These are phyloP conservation scores for Leucophenga maculata DNA, from an alignment of 2,888 invertebrate genomes.

Conservation along the genomic window DNA sequence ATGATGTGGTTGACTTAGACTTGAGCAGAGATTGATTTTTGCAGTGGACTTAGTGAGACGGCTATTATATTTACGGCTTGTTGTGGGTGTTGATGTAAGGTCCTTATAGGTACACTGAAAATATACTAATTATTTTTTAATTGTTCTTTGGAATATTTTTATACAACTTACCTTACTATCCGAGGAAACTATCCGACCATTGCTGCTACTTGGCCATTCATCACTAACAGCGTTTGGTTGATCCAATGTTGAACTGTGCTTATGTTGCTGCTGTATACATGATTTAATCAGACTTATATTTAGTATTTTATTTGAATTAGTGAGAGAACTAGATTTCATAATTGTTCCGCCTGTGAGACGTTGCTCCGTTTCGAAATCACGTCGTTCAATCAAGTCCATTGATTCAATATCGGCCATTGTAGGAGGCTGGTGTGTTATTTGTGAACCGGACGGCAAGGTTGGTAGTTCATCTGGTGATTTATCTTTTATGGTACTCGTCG, in stretches of 20 bases:
- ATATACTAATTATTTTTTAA: neutral
- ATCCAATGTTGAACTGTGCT: slow-evolving; percentile 10
- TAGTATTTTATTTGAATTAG: slow-evolving; percentile 60
- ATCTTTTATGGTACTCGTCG: neutral
- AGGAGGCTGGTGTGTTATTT: slow-evolving; percentile 12
- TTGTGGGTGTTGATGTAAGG: slow-evolving; percentile 70
- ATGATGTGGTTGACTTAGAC: slow-evolving; percentile 57
- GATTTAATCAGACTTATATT: slow-evolving; percentile 68
- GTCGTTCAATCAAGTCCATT: slow-evolving; percentile 71
- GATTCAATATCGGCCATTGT: slow-evolving; percentile 68
- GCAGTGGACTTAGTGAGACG: slow-evolving; percentile 71
- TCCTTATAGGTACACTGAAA: slow-evolving; percentile 68
- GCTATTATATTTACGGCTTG: slow-evolving; percentile 68
- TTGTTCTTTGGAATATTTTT: neutral
- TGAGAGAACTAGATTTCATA: slow-evolving; percentile 65
- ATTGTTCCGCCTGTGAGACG: slow-evolving; percentile 70
- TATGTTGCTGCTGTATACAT: slow-evolving; percentile 35
- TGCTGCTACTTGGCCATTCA: slow-evolving; percentile 65
- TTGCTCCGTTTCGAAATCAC: slow-evolving; percentile 71
- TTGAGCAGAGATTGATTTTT: slow-evolving; percentile 70
- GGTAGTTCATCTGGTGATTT: neutral
- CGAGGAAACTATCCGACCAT: slow-evolving; percentile 66
- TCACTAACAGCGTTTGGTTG: slow-evolving; percentile 46
- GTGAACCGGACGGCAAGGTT: slow-evolving; percentile 29
- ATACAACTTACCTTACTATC: slow-evolving; percentile 65